Conservation (phyloP, 35 echinoderm and acorn worm species). For the Nesometra sesokonis region DNA sequence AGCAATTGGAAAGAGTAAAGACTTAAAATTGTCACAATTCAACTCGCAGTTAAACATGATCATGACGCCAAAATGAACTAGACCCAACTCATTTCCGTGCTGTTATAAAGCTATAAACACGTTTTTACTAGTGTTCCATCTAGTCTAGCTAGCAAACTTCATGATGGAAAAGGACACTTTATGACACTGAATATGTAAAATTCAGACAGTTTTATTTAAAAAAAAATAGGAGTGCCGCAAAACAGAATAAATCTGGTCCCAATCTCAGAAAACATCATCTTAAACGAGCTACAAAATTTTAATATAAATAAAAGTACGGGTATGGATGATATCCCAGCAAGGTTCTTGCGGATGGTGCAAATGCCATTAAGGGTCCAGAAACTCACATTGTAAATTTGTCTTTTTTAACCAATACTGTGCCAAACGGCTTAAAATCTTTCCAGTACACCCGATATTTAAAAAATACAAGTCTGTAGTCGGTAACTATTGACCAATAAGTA, state of each 20-base stretch:
- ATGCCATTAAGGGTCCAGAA: not conserved
- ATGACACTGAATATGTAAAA: not conserved
- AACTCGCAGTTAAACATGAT: too few relatives aligned
- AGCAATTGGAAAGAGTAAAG: too few relatives aligned
- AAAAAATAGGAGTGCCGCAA: not conserved
- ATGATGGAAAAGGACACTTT: not conserved
- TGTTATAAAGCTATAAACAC: too few relatives aligned
- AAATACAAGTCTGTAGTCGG: conserved; percentile 1
- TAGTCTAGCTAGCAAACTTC: too few relatives aligned
- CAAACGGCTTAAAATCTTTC: not conserved
- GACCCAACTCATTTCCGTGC: too few relatives aligned
- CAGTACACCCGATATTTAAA: not conserved
- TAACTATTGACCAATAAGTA: conserved; percentile 13
- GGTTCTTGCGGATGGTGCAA: conserved; percentile 16
- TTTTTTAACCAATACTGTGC: not conserved
- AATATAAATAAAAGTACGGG: not conserved
- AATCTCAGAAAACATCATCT: not conserved
- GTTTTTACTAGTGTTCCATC: too few relatives aligned
- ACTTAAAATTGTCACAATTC: too few relatives aligned
- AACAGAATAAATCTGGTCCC: not conserved
- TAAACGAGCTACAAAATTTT: not conserved
- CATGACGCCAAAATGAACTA: too few relatives aligned
- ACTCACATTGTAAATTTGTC: conserved; percentile 28
- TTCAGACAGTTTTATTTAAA: not conserved
- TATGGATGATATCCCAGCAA: too few relatives aligned